A percentile compares a stretch with the other conserved stretches of the same genome.
Evolutionary conservation across 2,888 invertebrate species (phyloP).

Genomic region (Digitonthophagus gazella): DNA sequence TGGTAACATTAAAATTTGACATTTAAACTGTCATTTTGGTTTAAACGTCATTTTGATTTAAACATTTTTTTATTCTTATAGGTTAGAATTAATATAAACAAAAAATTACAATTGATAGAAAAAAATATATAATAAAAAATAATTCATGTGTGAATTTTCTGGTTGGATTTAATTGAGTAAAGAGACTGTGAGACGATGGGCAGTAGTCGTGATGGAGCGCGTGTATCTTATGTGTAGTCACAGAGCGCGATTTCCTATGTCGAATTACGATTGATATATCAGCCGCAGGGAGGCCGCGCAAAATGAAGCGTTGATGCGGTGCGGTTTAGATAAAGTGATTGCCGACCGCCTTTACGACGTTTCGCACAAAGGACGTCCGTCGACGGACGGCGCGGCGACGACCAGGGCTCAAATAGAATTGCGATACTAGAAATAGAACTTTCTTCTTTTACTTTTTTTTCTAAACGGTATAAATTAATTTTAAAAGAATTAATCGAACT

Average conservation of each 20-base stretch:
- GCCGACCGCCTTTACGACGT: neutral
- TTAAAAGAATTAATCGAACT: no score
- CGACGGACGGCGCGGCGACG: neutral
- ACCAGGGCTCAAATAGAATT: neutral
- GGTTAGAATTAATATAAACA: no score
- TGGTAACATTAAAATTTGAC: no score
- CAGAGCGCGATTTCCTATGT: neutral
- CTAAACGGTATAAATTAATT: no score
- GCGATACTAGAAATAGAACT: neutral
- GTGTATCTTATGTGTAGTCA: neutral
- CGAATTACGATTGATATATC: neutral
- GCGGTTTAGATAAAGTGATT: neutral
- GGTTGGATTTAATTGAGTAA: neutral
- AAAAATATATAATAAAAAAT: no score
- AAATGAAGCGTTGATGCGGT: neutral
- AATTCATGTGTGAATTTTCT: neutral
- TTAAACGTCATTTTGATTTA: no score
- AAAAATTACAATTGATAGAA: no score
- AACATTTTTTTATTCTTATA: no score
- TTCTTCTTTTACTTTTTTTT: neutral
- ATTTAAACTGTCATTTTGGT: no score
- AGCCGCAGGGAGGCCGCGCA: neutral
- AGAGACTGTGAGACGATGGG: neutral
- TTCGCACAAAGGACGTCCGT: neutral
- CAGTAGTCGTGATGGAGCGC: neutral